Conservation (phyloP, 2,113 vertebrate species). For the Pedionomus torquatus region DNA sequence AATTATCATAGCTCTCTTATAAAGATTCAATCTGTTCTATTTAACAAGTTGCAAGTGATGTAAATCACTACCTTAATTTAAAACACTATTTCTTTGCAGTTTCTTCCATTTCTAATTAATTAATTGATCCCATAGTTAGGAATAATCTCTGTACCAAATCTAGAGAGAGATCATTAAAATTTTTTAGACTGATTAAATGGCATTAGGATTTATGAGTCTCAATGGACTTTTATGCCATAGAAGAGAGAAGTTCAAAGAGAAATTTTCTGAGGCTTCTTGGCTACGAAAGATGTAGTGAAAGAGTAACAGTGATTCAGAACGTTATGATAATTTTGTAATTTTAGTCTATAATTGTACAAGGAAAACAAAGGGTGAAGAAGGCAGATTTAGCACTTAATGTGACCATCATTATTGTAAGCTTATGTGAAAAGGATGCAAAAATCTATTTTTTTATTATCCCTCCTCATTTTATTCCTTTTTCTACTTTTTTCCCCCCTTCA, state of each 20-base stretch:
- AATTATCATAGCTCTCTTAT: not conserved
- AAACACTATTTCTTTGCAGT: slow-evolving; percentile 19
- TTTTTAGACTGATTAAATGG: slow-evolving; percentile 54
- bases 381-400: not conserved
- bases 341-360: not conserved
- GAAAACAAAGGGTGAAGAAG: not conserved
- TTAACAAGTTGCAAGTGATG: slow-evolving; percentile 9
- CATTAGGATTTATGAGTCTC: slow-evolving; percentile 54
- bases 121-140: slow-evolving; percentile 44
- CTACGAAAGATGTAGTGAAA: not conserved
- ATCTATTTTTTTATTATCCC: not conserved
- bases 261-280: not conserved
- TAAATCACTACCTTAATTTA: slow-evolving; percentile 42
- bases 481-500: not conserved
- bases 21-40: not conserved
- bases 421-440: not conserved
- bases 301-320: not conserved
- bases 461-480: not conserved
- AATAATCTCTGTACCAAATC: slow-evolving; percentile 43
- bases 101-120: slow-evolving; percentile 50
- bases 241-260: slow-evolving; percentile 15
- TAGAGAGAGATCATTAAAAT: slow-evolving; percentile 49
- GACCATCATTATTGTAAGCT: not conserved
- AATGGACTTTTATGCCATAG: slow-evolving; percentile 20
- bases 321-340: not conserved